Conservation (phyloP, 2,797 vertebrate genomes). For the Acropternis orthonyx region DNA sequence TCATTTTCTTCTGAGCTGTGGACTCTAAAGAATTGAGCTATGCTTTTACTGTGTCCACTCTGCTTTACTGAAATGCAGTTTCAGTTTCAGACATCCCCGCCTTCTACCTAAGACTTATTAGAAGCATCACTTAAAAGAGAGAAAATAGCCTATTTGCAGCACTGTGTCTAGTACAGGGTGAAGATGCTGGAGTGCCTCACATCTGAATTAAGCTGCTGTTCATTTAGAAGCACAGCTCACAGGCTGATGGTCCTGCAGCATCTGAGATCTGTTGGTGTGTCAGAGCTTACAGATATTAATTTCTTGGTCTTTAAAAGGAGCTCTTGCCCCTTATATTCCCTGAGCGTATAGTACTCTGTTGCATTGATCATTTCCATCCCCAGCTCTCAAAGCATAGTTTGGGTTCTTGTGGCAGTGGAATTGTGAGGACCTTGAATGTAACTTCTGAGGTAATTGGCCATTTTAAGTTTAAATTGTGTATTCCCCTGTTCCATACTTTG, state of each 20-base stretch:
- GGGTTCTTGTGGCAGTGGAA: not conserved
- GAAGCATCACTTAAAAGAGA: not conserved
- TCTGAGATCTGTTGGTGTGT: not conserved
- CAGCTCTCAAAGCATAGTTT: not conserved
- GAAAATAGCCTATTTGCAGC: not conserved
- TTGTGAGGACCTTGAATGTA: not conserved
- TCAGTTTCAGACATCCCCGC: not conserved
- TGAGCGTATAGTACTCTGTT: not conserved
- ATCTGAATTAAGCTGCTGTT: not conserved
- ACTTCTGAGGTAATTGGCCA: not conserved
- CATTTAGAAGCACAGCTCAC: not conserved
- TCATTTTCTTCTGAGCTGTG: not conserved
- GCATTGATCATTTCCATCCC: not conserved
- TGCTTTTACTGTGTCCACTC: rapidly evolving
- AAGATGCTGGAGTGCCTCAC: not conserved
- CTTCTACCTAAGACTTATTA: not conserved
- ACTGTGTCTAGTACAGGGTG: not conserved
- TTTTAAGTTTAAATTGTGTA: not conserved
- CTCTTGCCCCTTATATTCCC: not conserved
- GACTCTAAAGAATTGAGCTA: not conserved
- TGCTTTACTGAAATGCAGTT: not conserved
- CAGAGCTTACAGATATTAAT: not conserved
- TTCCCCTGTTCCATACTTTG: not conserved
- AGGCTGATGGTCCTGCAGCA: not conserved
- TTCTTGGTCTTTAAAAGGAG: not conserved